These are phyloP conservation scores for Nematolebias whitei DNA, from an alignment of 2,113 vertebrate species.

Conservation along the genomic window DNA sequence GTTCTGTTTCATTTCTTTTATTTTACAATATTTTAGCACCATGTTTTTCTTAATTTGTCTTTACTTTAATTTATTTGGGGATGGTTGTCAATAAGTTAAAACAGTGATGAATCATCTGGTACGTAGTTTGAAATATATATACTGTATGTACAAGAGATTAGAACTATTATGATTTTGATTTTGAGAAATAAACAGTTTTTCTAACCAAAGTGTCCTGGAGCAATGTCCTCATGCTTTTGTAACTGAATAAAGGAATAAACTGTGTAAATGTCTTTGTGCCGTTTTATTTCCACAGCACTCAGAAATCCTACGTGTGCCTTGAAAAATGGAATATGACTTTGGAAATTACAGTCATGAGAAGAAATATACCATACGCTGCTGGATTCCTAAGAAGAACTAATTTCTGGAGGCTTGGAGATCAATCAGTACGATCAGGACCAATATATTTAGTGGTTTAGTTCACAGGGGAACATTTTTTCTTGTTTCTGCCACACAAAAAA, in stretches of 20 bases:
- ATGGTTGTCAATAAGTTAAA: conserved; percentile 56
- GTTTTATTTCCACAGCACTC: conserved; percentile 30
- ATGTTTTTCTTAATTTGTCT: conserved; percentile 54
- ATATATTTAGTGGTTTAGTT: too few relatives aligned
- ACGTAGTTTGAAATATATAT: conserved; percentile 34
- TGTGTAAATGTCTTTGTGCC: conserved; percentile 38
- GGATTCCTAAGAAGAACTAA: too few relatives aligned
- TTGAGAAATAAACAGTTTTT: conserved; percentile 76
- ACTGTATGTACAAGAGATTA: conserved; percentile 27
- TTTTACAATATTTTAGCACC: conserved; percentile 60
- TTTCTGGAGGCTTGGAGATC: too few relatives aligned
- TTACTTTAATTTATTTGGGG: conserved; percentile 27
- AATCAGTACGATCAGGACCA: too few relatives aligned
- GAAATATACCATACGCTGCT: too few relatives aligned
- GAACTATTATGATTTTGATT: conserved; percentile 50
- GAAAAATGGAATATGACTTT: background rate
- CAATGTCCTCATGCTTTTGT: conserved; percentile 78
- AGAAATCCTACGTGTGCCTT: background rate
- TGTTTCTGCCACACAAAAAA: too few relatives aligned
- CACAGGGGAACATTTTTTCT: too few relatives aligned
- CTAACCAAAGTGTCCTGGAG: conserved; percentile 77
- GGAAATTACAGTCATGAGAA: too few relatives aligned
- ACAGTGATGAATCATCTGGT: conserved; percentile 51
- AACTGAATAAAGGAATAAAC: conserved; percentile 77
- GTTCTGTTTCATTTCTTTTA: too few relatives aligned